Evolutionary conservation across 92 coral and sea anemone species (phyloP).

Genomic region (Epizoanthus scotinus): DNA sequence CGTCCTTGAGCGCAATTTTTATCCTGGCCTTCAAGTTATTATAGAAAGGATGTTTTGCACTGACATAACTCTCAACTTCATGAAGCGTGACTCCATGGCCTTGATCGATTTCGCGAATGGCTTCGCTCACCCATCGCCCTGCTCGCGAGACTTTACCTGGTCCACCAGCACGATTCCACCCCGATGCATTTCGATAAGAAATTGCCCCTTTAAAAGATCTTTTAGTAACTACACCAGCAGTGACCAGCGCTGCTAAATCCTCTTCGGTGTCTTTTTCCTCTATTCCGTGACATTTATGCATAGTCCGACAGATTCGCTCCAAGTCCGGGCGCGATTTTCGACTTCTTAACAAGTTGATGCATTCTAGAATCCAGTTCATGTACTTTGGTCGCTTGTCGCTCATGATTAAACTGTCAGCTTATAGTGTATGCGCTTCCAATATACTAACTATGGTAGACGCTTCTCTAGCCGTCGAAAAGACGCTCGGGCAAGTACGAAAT

Average conservation of each 20-base stretch:
- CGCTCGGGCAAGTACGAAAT: slow-evolving; percentile 21
- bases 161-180: slow-evolving; percentile 80
- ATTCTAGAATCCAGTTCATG: slow-evolving; percentile 98
- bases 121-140: slow-evolving; percentile 97
- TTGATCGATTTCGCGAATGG: slow-evolving; percentile 91
- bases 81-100: slow-evolving; percentile 87
- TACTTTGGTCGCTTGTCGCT: slow-evolving; percentile 93
- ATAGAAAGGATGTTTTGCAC: slow-evolving; percentile 91
- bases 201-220: slow-evolving; percentile 98
- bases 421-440: neutral
- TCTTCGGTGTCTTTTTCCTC: slow-evolving; percentile 90
- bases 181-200: slow-evolving; percentile 92
- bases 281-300: slow-evolving; percentile 98
- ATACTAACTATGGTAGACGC: neutral
- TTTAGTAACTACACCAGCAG: slow-evolving; percentile 88
- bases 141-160: slow-evolving; percentile 91
- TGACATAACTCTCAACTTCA: slow-evolving; percentile 90
- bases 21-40: slow-evolving; percentile 91
- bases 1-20: slow-evolving; percentile 86
- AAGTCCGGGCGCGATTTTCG: slow-evolving; percentile 99
- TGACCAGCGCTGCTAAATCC: slow-evolving; percentile 87
- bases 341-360: slow-evolving; percentile 95
- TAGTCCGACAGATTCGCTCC: slow-evolving; percentile 97
- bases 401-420: slow-evolving; percentile 49
- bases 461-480: slow-evolving; percentile 24